Base-by-base conservation (phyloP, 2,888 invertebrate species). In the Pseudoips prasinana region DNA sequence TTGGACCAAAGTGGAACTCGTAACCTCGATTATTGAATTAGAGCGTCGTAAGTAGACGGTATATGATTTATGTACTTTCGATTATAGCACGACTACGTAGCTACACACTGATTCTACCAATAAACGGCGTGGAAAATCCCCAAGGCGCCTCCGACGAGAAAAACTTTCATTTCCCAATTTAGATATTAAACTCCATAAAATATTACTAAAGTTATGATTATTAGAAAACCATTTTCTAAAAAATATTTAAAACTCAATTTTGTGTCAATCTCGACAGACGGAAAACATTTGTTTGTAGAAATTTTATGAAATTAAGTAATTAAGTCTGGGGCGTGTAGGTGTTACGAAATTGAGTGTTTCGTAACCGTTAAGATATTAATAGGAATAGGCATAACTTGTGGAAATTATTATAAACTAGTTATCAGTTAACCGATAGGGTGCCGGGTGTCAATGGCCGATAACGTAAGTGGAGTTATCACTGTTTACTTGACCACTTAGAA, bases 11-110 rank as follows among this genome's bases (percentile, higher is more conserved):
- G 63, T 70, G 58, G 65, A 58, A 52, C 64, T 58, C 52, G 41
- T 63, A 63, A 60, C 68, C 67, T 44, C 69, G 63, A 64, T 57
- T 61, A 64, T 49, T 48, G 58, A 66, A 54, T 48, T 43, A 57
- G 52, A 47, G 31, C 49, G 44, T 45, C 32, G 9, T 32, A 38
- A 37, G 35, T 39, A 43, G 26, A 33, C 39, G 39, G 25, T 37
- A 34, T 42, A 46, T 48, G 48, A 46, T 58, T 42, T 46, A 48
- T 51, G 11, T 47, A 57, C 59, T 57, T 58, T 57, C 55, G 51
- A 58, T 58, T 58, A 23, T 38, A 42, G 25, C 33, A 44, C 39
- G 14, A 14, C 14, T 14, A 14, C 5, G 14, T 14, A 2, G 14
- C 3, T 14, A 22, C 24, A 18, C 29, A 29, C 43, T 39, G 40